Evolutionary conservation across 2,797 vertebrate species (phyloP).

Genomic region (Meda fulgida): DNA sequence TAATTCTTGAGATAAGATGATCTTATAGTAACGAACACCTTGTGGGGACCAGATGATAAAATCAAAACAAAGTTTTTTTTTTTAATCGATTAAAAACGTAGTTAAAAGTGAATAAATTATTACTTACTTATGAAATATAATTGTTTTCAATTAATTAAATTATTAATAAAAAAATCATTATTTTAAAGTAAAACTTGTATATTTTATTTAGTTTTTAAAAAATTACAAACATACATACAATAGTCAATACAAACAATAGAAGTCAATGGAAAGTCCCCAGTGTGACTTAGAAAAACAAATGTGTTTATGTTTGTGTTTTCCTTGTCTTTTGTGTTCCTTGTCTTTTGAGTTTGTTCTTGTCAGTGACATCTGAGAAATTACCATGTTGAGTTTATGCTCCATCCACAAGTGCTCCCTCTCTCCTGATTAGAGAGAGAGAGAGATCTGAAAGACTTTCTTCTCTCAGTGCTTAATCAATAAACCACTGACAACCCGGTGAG

Average conservation of each 20-base stretch:
- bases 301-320: constrained; percentile 26
- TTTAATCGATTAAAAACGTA: neutral
- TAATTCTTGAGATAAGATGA: neutral
- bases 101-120: too few relatives aligned
- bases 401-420: constrained; percentile 49
- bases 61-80: neutral
- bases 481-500: constrained; percentile 55
- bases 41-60: neutral
- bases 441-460: constrained; percentile 59
- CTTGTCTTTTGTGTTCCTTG: neutral
- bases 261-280: neutral
- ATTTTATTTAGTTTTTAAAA: too few relatives aligned
- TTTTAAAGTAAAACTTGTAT: too few relatives aligned
- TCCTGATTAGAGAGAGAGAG: constrained; percentile 66
- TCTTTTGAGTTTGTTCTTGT: constrained; percentile 45
- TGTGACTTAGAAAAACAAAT: neutral
- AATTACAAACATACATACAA: too few relatives aligned
- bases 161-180: too few relatives aligned
- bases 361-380: constrained; percentile 51
- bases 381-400: constrained; percentile 41
- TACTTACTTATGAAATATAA: too few relatives aligned
- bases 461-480: constrained; percentile 71
- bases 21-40: neutral
- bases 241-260: neutral
- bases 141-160: too few relatives aligned